These are phyloP conservation scores for Enhydra lutris DNA, from an alignment of 2,113 vertebrate species.

Conservation along the genomic window DNA sequence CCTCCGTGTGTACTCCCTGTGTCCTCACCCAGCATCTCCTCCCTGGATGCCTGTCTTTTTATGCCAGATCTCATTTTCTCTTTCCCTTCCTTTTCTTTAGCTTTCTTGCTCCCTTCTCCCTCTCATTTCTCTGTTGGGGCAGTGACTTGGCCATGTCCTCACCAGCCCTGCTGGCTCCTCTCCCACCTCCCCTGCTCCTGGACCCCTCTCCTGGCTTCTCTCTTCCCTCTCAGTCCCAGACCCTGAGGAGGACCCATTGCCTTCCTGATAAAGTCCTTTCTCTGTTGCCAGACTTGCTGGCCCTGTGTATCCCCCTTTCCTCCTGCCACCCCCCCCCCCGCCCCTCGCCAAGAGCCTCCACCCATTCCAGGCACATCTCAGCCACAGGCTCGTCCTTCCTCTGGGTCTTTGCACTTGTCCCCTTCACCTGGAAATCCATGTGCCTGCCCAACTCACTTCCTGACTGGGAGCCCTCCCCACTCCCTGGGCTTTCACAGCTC, in stretches of 20 bases:
- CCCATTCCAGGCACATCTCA: neutral
- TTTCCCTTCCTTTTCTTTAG: neutral
- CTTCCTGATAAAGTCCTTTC: neutral
- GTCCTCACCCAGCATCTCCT: neutral
- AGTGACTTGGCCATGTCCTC: neutral
- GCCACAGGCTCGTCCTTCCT: no score
- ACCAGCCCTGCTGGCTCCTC: neutral
- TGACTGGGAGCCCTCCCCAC: no score
- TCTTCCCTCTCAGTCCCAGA: neutral
- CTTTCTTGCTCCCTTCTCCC: neutral
- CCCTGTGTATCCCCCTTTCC: neutral
- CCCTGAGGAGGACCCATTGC: neutral
- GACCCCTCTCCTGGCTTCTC: neutral
- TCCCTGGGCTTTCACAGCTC: neutral
- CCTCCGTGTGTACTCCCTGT: neutral
- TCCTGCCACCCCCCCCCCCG: no score
- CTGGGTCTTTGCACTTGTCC: neutral
- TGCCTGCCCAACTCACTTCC: neutral
- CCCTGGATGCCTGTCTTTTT: neutral
- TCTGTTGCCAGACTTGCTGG: neutral
- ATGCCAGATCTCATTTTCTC: neutral
- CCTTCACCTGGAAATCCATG: neutral
- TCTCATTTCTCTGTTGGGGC: neutral
- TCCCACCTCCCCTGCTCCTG: neutral
- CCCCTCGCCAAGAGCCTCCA: accelerated